Percentiles rank a stretch among this genome's conserved stretches.
Conservation (phyloP, 2,888 invertebrate species). For the Rosalia funebris region DNA sequence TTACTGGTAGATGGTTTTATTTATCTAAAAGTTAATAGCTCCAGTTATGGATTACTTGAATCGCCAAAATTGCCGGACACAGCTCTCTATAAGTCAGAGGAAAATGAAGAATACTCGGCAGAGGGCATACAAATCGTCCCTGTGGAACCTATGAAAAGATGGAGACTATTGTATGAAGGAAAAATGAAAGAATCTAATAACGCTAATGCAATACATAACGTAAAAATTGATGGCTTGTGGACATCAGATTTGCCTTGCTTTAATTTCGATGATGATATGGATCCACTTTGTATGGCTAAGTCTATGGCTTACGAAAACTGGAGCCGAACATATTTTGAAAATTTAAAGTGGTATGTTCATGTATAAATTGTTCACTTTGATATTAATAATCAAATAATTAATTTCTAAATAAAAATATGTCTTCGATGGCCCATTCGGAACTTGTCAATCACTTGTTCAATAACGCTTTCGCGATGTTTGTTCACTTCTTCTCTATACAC, state of each 20-base stretch:
- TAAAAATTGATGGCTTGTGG: constrained; percentile 71
- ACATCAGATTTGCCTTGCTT: constrained; percentile 71
- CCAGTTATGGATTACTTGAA: constrained; percentile 70
- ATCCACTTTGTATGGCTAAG: constrained; percentile 69
- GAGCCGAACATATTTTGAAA: constrained; percentile 73
- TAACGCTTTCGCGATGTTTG: too few species aligned
- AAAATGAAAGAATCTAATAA: constrained; percentile 69
- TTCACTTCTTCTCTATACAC: too few species aligned
- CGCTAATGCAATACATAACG: constrained; percentile 59
- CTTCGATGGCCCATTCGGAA: too few species aligned
- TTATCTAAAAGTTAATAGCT: constrained; percentile 66
- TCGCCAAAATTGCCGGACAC: constrained; percentile 72
- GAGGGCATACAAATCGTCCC: constrained; percentile 72
- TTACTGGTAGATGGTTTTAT: constrained; percentile 72
- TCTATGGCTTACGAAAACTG: constrained; percentile 76
- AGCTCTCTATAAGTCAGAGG: constrained; percentile 64
- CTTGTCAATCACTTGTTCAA: too few species aligned
- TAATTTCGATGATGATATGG: constrained; percentile 75
- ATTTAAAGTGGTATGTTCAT: constrained; percentile 68
- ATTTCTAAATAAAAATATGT: too few species aligned
- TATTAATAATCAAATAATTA: too few species aligned
- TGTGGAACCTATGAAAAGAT: constrained; percentile 75
- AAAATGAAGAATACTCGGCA: constrained; percentile 68
- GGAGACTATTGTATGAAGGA: constrained; percentile 74
- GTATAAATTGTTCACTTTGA: too few species aligned